phyloP scores from a whole-genome alignment of 2,113 vertebrate genomes.

The Lagenorhynchus albirostris region DNA sequence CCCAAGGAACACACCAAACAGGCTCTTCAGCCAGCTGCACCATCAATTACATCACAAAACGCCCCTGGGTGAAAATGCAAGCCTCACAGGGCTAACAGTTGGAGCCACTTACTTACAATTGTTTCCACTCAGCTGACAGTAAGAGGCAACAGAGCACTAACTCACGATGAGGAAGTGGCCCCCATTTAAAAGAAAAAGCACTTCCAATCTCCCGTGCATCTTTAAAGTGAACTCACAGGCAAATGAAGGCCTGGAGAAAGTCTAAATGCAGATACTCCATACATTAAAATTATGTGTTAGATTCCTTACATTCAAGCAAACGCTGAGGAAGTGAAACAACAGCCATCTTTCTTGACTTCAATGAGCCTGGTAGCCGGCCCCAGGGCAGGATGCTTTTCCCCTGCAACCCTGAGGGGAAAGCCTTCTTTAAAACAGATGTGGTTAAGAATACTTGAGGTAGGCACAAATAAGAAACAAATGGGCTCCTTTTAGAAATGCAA shows the following conservation, averaged over 20 bases:
- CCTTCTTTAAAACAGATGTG: background rate
- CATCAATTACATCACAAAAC: background rate
- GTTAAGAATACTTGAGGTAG: background rate
- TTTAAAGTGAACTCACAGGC: background rate
- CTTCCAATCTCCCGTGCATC: background rate
- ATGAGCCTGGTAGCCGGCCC: background rate
- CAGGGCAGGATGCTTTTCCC: background rate
- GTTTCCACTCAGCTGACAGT: background rate
- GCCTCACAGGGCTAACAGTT: constrained; percentile 15
- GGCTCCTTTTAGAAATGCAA: background rate
- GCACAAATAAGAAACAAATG: constrained; percentile 28
- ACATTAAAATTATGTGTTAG: background rate
- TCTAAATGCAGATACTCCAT: background rate
- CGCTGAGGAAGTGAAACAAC: background rate
- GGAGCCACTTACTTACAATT: background rate
- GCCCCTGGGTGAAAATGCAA: background rate
- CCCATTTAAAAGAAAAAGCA: background rate
- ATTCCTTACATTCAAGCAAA: background rate
- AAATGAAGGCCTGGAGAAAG: background rate
- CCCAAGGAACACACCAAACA: background rate
- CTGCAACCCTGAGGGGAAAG: background rate
- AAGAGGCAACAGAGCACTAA: background rate
- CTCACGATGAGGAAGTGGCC: background rate
- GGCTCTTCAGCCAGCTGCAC: background rate
- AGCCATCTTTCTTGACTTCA: background rate